Conservation (phyloP, 2,797 vertebrate species). For the Eulemur coronatus region DNA sequence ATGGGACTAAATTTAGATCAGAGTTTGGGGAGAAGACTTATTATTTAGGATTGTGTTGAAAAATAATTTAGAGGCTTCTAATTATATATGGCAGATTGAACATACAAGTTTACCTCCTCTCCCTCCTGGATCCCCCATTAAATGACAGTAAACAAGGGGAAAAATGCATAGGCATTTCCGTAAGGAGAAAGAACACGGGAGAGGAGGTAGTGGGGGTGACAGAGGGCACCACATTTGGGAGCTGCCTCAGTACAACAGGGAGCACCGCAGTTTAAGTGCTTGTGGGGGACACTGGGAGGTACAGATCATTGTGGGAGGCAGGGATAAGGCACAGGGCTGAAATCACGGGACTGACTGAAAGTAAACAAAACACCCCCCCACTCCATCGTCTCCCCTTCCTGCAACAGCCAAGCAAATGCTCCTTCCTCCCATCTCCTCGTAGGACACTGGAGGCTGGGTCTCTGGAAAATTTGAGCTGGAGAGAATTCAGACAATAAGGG, state of each 20-base stretch:
- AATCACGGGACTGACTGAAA: neutral
- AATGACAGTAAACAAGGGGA: neutral
- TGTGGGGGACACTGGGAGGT: neutral
- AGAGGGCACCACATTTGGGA: neutral
- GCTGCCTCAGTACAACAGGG: neutral
- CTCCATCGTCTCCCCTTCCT: neutral
- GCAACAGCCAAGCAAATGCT: neutral
- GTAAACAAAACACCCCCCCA: neutral
- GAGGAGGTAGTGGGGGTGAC: neutral
- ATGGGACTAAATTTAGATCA: neutral
- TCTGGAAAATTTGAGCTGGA: neutral
- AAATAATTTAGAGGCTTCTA: neutral
- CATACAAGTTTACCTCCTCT: neutral
- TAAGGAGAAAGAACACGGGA: neutral
- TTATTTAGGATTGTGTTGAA: neutral
- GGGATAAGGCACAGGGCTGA: neutral
- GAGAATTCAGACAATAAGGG: neutral
- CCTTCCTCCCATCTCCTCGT: rapidly evolving
- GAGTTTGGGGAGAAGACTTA: neutral
- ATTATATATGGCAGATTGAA: neutral
- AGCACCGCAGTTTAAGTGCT: neutral
- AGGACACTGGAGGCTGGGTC: neutral
- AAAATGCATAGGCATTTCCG: neutral
- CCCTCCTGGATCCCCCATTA: neutral
- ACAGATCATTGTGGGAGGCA: neutral